phyloP scores from a whole-genome alignment of 2,797 vertebrate species.

The Phylloscopus collybita region DNA sequence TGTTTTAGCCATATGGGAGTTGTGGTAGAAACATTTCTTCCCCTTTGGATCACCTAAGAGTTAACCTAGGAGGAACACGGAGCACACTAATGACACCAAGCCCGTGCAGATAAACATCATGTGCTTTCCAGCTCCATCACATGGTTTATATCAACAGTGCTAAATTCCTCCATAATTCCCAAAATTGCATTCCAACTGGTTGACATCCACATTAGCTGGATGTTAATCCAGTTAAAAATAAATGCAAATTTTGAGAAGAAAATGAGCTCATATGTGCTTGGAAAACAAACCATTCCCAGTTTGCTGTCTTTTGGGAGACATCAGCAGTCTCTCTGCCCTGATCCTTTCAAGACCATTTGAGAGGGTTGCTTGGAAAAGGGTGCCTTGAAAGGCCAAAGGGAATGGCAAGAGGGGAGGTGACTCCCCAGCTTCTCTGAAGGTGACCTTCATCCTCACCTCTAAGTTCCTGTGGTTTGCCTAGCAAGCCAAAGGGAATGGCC shows the following conservation, averaged over 20 bases:
- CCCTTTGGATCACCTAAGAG: conserved; percentile 27
- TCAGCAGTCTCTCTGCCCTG: neutral
- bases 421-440: neutral
- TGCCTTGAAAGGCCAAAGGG: neutral
- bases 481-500: neutral
- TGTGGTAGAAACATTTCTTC: neutral
- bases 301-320: conserved; percentile 36
- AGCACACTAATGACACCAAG: conserved; percentile 19
- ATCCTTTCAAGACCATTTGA: neutral
- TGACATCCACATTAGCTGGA: conserved; percentile 75
- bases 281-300: conserved; percentile 47
- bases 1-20: neutral
- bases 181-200: conserved; percentile 73
- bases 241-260: conserved; percentile 67
- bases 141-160: conserved; percentile 77
- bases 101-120: conserved; percentile 51
- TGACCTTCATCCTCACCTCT: neutral
- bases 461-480: neutral
- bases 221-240: conserved; percentile 74
- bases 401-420: neutral
- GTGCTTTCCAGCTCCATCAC: conserved; percentile 53
- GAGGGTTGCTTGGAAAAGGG: neutral
- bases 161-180: conserved; percentile 59
- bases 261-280: conserved; percentile 49
- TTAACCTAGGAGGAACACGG: conserved; percentile 43